Evolutionary conservation across 2,113 vertebrate genomes (phyloP), one percentile per base, ranked within the genome.

Genomic region (Zosterops pallidus): DNA sequence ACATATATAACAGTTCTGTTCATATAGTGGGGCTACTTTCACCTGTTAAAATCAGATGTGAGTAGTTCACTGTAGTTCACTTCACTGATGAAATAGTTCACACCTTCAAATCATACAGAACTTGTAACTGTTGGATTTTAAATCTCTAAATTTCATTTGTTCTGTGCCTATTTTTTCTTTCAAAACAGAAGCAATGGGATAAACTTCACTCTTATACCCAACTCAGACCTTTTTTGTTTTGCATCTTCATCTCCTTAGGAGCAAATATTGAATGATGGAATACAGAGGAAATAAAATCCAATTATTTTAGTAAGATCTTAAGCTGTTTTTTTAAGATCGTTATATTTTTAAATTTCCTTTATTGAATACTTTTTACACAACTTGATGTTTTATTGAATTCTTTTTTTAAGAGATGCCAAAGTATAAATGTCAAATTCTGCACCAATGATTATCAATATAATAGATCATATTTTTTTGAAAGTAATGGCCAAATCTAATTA

Each of bases 391-490:
- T 88, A 75, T 57, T 82, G 29, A 72, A 83, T 77, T 63, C 0
- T 60, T 80, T 91, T 83, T 83, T 69, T 56, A 74, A 82, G 46
- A 79, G 5, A 6, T n/a, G 42, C 3, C 12, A 70, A 86, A 41
- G 60, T 31, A 78, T 52, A 86, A 93, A 88, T 39, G 70, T 39
- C 68, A 84, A 69, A 29, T 81, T 87, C 44, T 62, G 42, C 46
- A 81, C 3, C 14, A 63, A 3, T 86, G 20, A 53, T 95, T 95
- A 47, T 47, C 83, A 41, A 9, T 75, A 14, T 13, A 86, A 91
- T 74, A 94, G 56, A 84, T 90, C 59, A 86, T 42, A 3, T 69
- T 79, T 92, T 93, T 95, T 31, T 29, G 18, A 80, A 96, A 84
- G 28, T 44, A 92, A 88, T 68, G 16, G 28, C 26, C 55, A 87